Base-by-base conservation (phyloP, 2,797 vertebrate genomes). In the Cuniculus paca region DNA sequence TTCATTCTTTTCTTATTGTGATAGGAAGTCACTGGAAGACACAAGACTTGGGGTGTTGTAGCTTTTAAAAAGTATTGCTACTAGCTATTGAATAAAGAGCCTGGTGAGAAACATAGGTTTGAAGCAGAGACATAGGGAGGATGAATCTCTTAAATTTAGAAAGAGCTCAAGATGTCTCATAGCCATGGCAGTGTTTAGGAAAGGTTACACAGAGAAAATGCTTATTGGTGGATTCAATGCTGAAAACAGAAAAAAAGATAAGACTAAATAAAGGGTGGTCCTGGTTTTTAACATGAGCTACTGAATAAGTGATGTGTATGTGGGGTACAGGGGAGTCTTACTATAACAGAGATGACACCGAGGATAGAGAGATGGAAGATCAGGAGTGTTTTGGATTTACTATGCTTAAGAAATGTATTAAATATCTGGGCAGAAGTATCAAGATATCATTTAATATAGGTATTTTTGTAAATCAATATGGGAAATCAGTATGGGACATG, bases 401-500 rank as follows among this genome's bases (percentile, higher is more conserved):
- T 79, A 20, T 39, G 24, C 19, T 54, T 22, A 34, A 75, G 72
- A n/a, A 5, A 1, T 24, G 11, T 83, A 4, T 68, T 83, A 75
- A 54, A 28, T 56, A 24, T 83, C 36, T 58, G n/a, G 42, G 28
- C n/a, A n/a, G n/a, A n/a, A n/a, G 52, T 17, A 34, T 56, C 16
- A 80, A 88, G 52, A 42, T 54, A 79, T 65, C 79, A 68, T 83
- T 90, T 11, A 54, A 96, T 60, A 81, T 17, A 54, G 17, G 19
- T 42, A 65, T 26, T 63, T 0, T 34, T 90, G 31, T 39, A 42
- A 72, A 42, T 72, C 92, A 79, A 88, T 85, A 72, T 0, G 52
- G 24, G 50, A 95, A 80, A 83, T 77, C 7, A 45, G 2, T 58
- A 48, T 36, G 6, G 11, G 6, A 52, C 34, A 77, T 82, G n/a